Evolutionary conservation across 2,797 vertebrate genomes (phyloP), one percentile per base, ranked within the genome.

Genomic region (Protonibea diacanthus): DNA sequence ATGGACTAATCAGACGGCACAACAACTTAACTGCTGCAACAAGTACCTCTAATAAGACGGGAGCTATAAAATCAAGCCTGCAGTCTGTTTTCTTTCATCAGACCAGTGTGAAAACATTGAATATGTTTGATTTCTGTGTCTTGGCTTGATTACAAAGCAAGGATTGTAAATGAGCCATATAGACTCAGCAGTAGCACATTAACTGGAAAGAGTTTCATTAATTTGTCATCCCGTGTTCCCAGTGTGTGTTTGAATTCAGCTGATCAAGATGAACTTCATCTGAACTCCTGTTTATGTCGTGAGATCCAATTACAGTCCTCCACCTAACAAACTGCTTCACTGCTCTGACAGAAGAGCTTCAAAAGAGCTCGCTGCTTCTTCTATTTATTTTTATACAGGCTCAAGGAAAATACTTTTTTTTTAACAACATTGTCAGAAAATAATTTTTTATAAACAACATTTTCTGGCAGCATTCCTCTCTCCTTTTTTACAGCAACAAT

Each of bases 1-100:
- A 42, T 25, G 18, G 62, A 71, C 57, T 61, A 23, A 62, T 70
- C 55, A 40, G 21, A 15, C 27, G 25, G 42, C 42, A 42, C 33
- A 49, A 51, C 45, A 48, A 27, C 15, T 38, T 12, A 51, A 69
- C 64, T 44, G 21, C 15, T 56, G 6, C 23, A 62, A 27, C 33
- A 57, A 12, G 17, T 27, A 29, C 21, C 42, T 60, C 55, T 42
- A 51, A n/a, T 8, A 23, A 23, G 29, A 18, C 44, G 42, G 11
- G 15, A 42, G 47, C 29, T 12, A 51, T 57, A 11, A 10, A 11
- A n/a, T 23, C 71, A 57, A 14, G 11, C 38, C 7, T 21, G 5
- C 20, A 44, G 47, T 47, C 27, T 27, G 5, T 40, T 47, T 78
- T 55, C 42, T 23, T 14, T 62, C 8, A 33, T 49, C 42, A 55